A percentile compares a stretch with the other conserved stretches of the same genome.
These are phyloP conservation scores for Gorsachius goisagi DNA, from an alignment of 2,113 vertebrate genomes.

Conservation along the genomic window DNA sequence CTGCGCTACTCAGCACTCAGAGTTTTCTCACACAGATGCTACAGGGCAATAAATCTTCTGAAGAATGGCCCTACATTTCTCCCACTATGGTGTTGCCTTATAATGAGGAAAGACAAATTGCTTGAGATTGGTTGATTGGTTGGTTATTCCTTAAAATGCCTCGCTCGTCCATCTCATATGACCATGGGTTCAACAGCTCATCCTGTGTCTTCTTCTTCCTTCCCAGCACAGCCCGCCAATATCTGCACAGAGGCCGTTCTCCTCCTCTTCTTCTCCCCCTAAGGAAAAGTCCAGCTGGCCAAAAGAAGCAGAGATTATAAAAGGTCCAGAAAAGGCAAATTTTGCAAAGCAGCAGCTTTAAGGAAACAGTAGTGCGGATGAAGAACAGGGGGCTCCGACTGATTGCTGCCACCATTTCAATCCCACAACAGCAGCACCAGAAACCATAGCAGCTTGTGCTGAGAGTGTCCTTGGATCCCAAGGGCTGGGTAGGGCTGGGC, in stretches of 20 bases:
- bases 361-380: background rate
- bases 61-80: conserved; percentile 21
- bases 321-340: background rate
- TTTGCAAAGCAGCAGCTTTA: background rate
- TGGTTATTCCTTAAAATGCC: conserved; percentile 38
- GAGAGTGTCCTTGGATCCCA: background rate
- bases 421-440: background rate
- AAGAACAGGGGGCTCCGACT: background rate
- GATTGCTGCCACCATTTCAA: background rate
- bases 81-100: conserved; percentile 2
- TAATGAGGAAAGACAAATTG: conserved; percentile 56
- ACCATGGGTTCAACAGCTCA: conserved; percentile 7
- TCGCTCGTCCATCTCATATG: conserved; percentile 24
- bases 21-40: conserved; percentile 36
- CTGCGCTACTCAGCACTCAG: conserved; percentile 40
- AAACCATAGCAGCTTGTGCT: background rate
- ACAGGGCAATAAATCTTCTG: conserved; percentile 49
- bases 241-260: background rate
- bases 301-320: background rate
- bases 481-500: background rate
- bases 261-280: conserved; percentile 9
- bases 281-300: conserved; percentile 23
- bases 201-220: conserved; percentile 1
- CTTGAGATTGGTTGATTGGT: conserved; percentile 15
- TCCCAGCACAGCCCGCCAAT: background rate